These are phyloP conservation scores for Akabosia matsudoensis DNA, from an alignment of 1,140 invertebrate genomes.

Conservation along the genomic window DNA sequence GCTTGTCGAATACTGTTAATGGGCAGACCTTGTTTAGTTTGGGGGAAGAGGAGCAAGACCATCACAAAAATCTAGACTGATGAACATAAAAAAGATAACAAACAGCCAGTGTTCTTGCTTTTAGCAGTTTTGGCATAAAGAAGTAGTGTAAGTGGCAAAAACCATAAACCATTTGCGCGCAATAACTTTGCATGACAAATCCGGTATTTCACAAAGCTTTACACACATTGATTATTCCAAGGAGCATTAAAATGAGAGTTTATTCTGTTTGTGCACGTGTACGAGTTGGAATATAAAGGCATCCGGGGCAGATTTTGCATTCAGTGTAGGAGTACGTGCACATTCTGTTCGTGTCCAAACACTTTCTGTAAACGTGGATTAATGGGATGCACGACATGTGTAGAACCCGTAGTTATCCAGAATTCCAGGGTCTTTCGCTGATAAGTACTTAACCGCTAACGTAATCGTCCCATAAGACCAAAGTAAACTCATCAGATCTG, in stretches of 20 bases:
- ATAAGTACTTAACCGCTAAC: neutral
- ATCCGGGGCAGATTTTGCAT: neutral
- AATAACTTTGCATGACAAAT: neutral
- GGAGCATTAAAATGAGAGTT: too few species aligned
- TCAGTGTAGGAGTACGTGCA: neutral
- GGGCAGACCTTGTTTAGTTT: conserved; percentile 4
- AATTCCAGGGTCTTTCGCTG: neutral
- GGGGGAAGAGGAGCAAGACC: too few species aligned
- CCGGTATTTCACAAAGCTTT: neutral
- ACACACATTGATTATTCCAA: neutral
- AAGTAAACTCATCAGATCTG: neutral
- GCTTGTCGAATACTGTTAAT: too few species aligned
- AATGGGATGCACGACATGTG: conserved; percentile 12
- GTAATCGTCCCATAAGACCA: neutral
- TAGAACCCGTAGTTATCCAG: too few species aligned
- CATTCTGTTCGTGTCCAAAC: neutral
- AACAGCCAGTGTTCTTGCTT: neutral
- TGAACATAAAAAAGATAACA: neutral
- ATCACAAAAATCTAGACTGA: neutral
- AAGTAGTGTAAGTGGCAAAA: neutral
- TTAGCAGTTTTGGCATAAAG: too few species aligned
- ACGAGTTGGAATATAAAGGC: too few species aligned
- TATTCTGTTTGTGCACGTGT: too few species aligned
- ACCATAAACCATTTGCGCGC: neutral
- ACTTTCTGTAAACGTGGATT: conserved; percentile 5